Evolutionary conservation across 2,888 invertebrate species (phyloP), one percentile per base, ranked within the genome.

Genomic region (Athalia circularis): DNA sequence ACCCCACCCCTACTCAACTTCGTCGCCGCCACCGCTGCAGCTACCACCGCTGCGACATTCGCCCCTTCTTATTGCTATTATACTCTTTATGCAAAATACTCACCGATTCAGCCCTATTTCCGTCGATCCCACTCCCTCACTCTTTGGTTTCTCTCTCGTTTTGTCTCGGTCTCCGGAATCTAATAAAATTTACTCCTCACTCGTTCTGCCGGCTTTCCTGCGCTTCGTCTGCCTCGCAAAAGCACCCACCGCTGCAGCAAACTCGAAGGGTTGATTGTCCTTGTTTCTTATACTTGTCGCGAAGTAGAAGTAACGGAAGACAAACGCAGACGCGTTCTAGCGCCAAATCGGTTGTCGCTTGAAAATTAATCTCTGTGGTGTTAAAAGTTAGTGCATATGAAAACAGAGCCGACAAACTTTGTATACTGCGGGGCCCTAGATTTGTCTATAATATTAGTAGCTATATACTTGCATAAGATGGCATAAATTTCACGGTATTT

Each of bases 1-100:
- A 67, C 79, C 83, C 82, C 45, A 72, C 80, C 79, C 72, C 80
- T 80, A 80, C 79, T 79, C 81, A 78, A 79, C 80, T 80, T 79
- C 54, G 78, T 65, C 80, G 47, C 72, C 62, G 70, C 65, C 80
- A 59, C 59, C 65, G 65, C 77, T 62, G 59, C 65, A 65, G 64
- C 70, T 47, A 72, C 47, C 47, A 72, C 82, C 82, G 82, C 83
- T 83, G 82, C 82, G 83, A 81, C 82, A 82, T 81, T 80, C 81
- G 80, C 74, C 82, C 81, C 80, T 79, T 81, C 82, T 83, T 83
- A 83, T 82, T 84, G 81, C 83, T 76, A 83, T 84, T 84, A 83
- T 82, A 83, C 80, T 80, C 82, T 81, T 81, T 79, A 79, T 82
- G 80, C 80, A 80, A 84, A 80, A 79, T 70, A 77, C 70, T 70